Base-by-base conservation (phyloP, 1,140 invertebrate genomes). In the Drosophila seguyi region DNA sequence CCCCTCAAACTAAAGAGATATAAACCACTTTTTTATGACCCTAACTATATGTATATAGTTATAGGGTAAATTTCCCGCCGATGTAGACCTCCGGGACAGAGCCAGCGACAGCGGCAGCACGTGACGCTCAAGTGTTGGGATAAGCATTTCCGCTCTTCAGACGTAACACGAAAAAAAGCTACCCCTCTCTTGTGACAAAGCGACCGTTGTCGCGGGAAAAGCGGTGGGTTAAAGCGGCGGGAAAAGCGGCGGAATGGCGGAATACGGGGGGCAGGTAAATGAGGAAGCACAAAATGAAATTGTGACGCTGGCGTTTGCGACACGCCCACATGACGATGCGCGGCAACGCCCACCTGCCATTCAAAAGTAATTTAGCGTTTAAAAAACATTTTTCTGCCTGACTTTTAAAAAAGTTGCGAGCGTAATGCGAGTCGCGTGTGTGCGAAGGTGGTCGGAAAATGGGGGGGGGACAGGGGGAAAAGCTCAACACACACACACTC, bases 351-450 rank as follows among this genome's bases (percentile, higher is more conserved):
- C 82, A 77, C 50, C 84, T 81, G 84, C 84, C 77, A 90, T 90
- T 88, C 84, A 90, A 88, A 88, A 88, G 84, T 88, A 88, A 88
- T 88, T 88, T 88, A 90, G 77, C 85, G 84, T 90, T 88, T 88
- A 84, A 90, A 88, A 88, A 88, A 90, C 84, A 88, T 88, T 88
- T 88, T 88, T 88, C 81, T 84, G 84, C 81, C 81, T 81, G 84
- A 84, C 80, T 88, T 88, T 84, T 84, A 90, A 81, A 88, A 88
- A 88, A 78, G 65, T 90, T 81, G 79, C 86, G n/a, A n/a, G 74
- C 78, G 86, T 88, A 84, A 80, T 88, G 80, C 69, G 76, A 61
- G 52, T 66, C 50, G 82, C 58, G 58, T 79, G 53, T 44, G 44
- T 72, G 38, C 22, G 31, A 48, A 25, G 44, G 6, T 53, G 47